These are phyloP conservation scores for Drosophila quadrilineata DNA, from an alignment of 1,140 invertebrate genomes.

Conservation along the genomic window DNA sequence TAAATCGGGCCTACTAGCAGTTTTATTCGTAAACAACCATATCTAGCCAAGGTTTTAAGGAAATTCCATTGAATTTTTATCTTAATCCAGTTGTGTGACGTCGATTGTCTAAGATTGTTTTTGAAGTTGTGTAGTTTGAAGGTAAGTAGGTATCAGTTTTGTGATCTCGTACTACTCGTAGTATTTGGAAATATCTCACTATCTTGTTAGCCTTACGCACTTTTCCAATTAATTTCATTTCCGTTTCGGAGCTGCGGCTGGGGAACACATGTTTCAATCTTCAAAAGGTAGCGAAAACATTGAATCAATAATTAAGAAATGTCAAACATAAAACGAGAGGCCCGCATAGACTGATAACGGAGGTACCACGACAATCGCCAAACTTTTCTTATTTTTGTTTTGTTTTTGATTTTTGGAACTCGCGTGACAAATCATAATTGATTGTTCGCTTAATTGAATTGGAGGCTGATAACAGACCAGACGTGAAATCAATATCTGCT, in stretches of 20 bases:
- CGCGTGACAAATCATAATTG: constrained; percentile 78
- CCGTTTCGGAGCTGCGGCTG: constrained; percentile 48
- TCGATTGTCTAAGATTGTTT: too few species aligned
- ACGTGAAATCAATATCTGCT: not conserved
- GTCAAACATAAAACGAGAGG: constrained; percentile 71
- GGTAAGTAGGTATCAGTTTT: too few species aligned
- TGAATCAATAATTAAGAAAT: constrained; percentile 80
- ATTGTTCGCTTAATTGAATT: constrained; percentile 78
- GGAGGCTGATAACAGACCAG: constrained; percentile 54
- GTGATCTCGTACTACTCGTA: not conserved
- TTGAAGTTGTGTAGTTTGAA: too few species aligned
- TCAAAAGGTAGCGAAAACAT: constrained; percentile 80
- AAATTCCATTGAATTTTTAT: too few species aligned
- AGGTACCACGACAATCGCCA: not conserved
- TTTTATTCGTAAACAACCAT: too few species aligned
- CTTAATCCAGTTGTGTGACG: too few species aligned
- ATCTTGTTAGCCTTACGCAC: constrained; percentile 43
- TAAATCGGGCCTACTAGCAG: too few species aligned
- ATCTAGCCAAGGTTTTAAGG: too few species aligned
- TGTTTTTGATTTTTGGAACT: constrained; percentile 53
- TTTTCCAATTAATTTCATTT: constrained; percentile 80
- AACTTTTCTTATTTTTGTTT: constrained; percentile 7
- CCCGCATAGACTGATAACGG: constrained; percentile 55
- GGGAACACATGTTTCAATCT: constrained; percentile 73
- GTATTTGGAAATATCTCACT: constrained; percentile 8